Evolutionary conservation across 1,140 invertebrate genomes (phyloP).

Genomic region (Myzus persicae): DNA sequence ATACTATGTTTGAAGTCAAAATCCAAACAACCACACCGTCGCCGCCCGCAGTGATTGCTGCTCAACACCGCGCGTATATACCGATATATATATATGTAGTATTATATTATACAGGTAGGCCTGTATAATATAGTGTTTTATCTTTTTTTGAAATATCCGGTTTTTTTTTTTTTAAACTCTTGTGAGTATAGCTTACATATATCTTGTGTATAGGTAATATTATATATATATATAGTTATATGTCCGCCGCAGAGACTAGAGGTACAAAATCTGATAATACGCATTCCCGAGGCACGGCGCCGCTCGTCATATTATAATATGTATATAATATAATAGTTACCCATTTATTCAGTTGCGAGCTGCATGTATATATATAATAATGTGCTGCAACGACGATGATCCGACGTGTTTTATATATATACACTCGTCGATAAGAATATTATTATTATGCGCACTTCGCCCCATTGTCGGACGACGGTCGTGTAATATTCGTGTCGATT

Average conservation of each 20-base stretch:
- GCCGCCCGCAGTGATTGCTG: not conserved
- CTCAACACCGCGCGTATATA: not conserved
- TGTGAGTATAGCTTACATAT: not conserved
- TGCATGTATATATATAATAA: not conserved
- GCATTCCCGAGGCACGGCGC: not conserved
- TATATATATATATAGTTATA: not conserved
- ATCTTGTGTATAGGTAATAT: not conserved
- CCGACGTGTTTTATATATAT: not conserved
- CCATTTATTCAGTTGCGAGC: not conserved
- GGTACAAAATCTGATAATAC: slow-evolving; percentile 11
- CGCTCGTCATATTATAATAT: not conserved
- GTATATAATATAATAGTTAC: not conserved
- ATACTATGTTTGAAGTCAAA: not conserved
- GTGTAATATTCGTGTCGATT: not conserved
- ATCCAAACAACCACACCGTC: not conserved
- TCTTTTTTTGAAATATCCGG: slow-evolving; percentile 5
- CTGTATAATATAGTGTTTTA: not conserved
- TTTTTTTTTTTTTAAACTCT: not conserved
- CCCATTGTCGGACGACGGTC: not conserved
- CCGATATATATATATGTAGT: too few relatives aligned
- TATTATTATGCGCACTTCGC: not conserved
- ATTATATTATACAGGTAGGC: not conserved
- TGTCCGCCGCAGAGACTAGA: not conserved
- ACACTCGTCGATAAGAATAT: not conserved
- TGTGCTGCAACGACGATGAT: not conserved